Conservation (phyloP, 2,888 invertebrate genomes). For the Pachymerium ferrugineum region DNA sequence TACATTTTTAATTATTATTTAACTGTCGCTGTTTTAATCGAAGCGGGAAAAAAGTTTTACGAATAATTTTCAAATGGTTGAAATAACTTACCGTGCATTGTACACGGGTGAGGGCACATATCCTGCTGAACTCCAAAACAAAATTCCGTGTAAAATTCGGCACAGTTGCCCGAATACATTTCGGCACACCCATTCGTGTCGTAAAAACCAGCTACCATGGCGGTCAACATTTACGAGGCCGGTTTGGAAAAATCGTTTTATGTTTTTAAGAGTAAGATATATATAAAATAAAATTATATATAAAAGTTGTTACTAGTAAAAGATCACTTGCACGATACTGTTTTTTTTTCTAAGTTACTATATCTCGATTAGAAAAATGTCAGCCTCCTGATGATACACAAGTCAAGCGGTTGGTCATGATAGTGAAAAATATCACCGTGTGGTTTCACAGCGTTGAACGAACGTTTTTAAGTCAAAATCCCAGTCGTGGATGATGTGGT, state of each 20-base stretch:
- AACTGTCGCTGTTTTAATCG: too few species aligned
- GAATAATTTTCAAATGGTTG: too few species aligned
- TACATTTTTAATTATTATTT: too few species aligned
- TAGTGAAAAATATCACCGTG: not conserved
- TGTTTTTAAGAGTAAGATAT: too few species aligned
- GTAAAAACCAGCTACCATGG: conserved; percentile 36
- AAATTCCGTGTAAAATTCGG: conserved; percentile 35
- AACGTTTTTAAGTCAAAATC: too few species aligned
- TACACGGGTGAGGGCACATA: conserved; percentile 34
- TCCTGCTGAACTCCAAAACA: conserved; percentile 34
- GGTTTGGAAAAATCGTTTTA: not conserved
- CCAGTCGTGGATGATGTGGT: not conserved
- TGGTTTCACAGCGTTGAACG: too few species aligned
- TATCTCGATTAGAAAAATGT: too few species aligned
- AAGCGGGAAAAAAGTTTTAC: too few species aligned
- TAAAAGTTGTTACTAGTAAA: too few species aligned
- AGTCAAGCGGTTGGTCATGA: not conserved
- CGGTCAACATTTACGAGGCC: conserved; percentile 34
- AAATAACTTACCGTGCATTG: conserved; percentile 34
- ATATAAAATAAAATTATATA: not conserved
- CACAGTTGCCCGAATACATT: conserved; percentile 29
- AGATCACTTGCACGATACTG: not conserved
- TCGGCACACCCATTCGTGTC: conserved; percentile 32
- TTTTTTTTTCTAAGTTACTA: too few species aligned
- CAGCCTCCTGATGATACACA: conserved; percentile 14